These are phyloP conservation scores for Athetis lepigone DNA, from an alignment of 2,888 invertebrate genomes.

Conservation along the genomic window DNA sequence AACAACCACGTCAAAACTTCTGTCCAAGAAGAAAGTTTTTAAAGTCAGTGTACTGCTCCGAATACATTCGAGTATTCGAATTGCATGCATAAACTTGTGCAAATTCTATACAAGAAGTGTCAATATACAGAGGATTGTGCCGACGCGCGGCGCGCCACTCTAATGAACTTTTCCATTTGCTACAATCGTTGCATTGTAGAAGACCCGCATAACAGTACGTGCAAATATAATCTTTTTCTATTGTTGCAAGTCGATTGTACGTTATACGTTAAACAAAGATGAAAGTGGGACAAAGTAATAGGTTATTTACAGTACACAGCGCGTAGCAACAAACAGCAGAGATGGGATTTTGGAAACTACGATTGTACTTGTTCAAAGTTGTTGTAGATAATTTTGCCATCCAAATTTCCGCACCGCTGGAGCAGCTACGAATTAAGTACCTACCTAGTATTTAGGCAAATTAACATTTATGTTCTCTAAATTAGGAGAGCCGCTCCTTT, in stretches of 20 bases:
- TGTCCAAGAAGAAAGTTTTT: slow-evolving; percentile 50
- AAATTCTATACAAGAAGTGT: slow-evolving; percentile 53
- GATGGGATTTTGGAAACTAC: slow-evolving; percentile 43
- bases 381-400: slow-evolving; percentile 37
- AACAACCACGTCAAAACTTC: slow-evolving; percentile 37
- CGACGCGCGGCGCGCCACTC: slow-evolving; percentile 49
- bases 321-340: slow-evolving; percentile 21
- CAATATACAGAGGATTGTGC: slow-evolving; percentile 54
- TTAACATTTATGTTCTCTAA: slow-evolving; percentile 39
- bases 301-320: slow-evolving; percentile 5
- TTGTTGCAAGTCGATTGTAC: slow-evolving; percentile 8
- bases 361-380: slow-evolving; percentile 43
- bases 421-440: slow-evolving; percentile 31
- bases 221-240: slow-evolving; percentile 20
- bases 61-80: slow-evolving; percentile 40
- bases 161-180: slow-evolving; percentile 63
- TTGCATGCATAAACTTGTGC: slow-evolving; percentile 54
- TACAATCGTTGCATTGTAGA: slow-evolving; percentile 31
- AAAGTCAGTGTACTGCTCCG: slow-evolving; percentile 42
- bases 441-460: slow-evolving; percentile 24
- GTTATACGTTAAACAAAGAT: slow-evolving; percentile 14
- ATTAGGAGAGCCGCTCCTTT: slow-evolving; percentile 37
- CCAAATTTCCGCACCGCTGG: slow-evolving; percentile 20
- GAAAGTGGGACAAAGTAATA: slow-evolving; percentile 7
- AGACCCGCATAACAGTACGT: slow-evolving; percentile 27